Conservation (phyloP, 2,888 invertebrate genomes). For the Listrodromus nycthemerus region DNA sequence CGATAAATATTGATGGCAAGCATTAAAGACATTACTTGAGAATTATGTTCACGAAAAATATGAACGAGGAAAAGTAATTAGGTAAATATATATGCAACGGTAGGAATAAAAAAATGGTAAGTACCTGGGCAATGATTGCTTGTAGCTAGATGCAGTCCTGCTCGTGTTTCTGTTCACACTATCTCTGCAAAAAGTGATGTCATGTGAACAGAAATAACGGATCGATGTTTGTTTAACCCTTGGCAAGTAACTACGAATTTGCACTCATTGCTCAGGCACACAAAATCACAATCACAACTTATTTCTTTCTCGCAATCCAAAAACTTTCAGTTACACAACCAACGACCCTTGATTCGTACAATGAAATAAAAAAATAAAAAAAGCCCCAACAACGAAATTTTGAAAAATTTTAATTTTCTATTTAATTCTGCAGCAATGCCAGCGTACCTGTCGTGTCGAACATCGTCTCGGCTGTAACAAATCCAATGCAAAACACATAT, state of each 20-base stretch:
- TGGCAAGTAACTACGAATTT: slow-evolving; percentile 83
- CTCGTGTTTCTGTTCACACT: slow-evolving; percentile 85
- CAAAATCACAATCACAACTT: slow-evolving; percentile 82
- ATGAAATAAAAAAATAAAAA: background rate
- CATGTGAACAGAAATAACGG: slow-evolving; percentile 84
- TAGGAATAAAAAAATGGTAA: slow-evolving; percentile 75
- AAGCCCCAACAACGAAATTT: slow-evolving; percentile 63
- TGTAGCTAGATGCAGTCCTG: slow-evolving; percentile 84
- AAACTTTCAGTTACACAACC: slow-evolving; percentile 76
- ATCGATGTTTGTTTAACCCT: slow-evolving; percentile 71
- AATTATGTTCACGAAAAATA: slow-evolving; percentile 25
- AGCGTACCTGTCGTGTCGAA: slow-evolving; percentile 84
- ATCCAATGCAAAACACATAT: slow-evolving; percentile 79
- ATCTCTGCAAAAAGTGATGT: slow-evolving; percentile 84
- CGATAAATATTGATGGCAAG: background rate
- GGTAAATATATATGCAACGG: slow-evolving; percentile 59
- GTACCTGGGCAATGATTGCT: slow-evolving; percentile 85
- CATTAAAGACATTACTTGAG: background rate
- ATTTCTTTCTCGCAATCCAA: slow-evolving; percentile 77
- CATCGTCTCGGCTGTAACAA: slow-evolving; percentile 85
- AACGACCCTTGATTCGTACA: background rate
- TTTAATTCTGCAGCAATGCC: slow-evolving; percentile 76
- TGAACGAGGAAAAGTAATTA: slow-evolving; percentile 7
- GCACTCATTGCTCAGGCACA: slow-evolving; percentile 85
- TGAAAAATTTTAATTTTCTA: slow-evolving; percentile 8